Conservation (phyloP, 1,140 invertebrate genomes). For the Solenopsis invicta region DNA sequence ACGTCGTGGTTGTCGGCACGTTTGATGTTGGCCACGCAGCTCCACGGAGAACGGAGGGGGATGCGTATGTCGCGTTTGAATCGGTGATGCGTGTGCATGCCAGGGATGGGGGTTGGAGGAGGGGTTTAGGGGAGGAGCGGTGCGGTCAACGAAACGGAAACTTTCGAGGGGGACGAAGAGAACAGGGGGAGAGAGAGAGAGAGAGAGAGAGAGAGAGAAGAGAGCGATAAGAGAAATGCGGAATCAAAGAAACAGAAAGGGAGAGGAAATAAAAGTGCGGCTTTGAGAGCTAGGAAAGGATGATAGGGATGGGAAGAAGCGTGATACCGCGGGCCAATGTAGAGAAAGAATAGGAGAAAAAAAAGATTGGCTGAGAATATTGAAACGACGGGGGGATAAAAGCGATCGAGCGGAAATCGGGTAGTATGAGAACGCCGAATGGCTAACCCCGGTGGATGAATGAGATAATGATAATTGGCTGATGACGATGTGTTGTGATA, state of each 20-base stretch:
- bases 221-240: constrained; percentile 42
- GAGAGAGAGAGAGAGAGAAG: not conserved
- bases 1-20: constrained; percentile 79
- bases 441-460: constrained; percentile 18
- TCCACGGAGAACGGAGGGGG: constrained; percentile 60
- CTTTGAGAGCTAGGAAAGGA: constrained; percentile 7
- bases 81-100: constrained; percentile 68
- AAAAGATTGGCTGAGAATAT: constrained; percentile 32
- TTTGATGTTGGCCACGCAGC: constrained; percentile 79
- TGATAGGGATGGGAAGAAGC: constrained; percentile 2
- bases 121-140: constrained; percentile 37
- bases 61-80: constrained; percentile 76
- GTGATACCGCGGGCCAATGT: constrained; percentile 4
- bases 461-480: constrained; percentile 43
- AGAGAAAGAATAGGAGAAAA: constrained; percentile 7
- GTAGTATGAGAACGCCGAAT: not conserved
- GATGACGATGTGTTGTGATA: constrained; percentile 49
- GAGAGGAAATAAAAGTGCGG: constrained; percentile 42
- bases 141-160: constrained; percentile 65
- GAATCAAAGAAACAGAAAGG: constrained; percentile 58
- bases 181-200: not conserved
- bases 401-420: constrained; percentile 42
- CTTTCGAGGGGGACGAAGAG: constrained; percentile 10
- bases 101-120: constrained; percentile 24
- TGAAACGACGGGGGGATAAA: constrained; percentile 44